Evolutionary conservation across 2,888 invertebrate genomes (phyloP), one percentile per base, ranked within the genome.

Genomic region (Drosophila setosimentum): DNA sequence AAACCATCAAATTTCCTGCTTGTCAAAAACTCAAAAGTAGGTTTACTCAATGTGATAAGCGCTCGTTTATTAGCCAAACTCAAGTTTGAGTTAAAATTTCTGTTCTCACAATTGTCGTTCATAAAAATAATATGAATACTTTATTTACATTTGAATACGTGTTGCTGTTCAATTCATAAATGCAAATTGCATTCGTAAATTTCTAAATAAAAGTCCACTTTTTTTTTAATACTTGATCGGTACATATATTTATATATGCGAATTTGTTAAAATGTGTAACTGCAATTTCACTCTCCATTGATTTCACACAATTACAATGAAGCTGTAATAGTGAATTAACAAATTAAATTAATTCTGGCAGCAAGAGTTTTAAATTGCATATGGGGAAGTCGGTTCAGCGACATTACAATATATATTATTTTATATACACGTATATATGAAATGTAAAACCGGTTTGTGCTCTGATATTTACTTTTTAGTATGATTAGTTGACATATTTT

Each of bases 101-200:
- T 32, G 16, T 29, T 21, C 35, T 32, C 32, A n/a, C 16, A 57
- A 21, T 11, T 37, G 8, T 18, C 30, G 18, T 51, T 48, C 32
- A 7, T 21, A 30, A 27, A 13, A 33, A 29, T 58, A 63, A 45
- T 4, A 18, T 18, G 3, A 45, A 63, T 48, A 29, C 21, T 21
- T 60, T 35, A 33, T 24, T 18, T 29, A 29, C 21, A 21, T 30
- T 51, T 4, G 35, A 48, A 51, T 72, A 57, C 64, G 57, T 77
- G 62, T 48, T 37, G 77, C 37, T 66, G 61, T 59, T 53, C 60
- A 50, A 78, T 82, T 65, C 61, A 73, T 48, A 66, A 68, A 86
- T 83, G 76, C 73, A 74, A 86, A 83, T 86, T 76, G 68, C 30
- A 63, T 51, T 48, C 61, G 42, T 51, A 18, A 71, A 80, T 50